A percentile compares a stretch with the other conserved stretches of the same genome.
Conservation (phyloP, 2,888 invertebrate species). For the Epirrhoe alternata region DNA sequence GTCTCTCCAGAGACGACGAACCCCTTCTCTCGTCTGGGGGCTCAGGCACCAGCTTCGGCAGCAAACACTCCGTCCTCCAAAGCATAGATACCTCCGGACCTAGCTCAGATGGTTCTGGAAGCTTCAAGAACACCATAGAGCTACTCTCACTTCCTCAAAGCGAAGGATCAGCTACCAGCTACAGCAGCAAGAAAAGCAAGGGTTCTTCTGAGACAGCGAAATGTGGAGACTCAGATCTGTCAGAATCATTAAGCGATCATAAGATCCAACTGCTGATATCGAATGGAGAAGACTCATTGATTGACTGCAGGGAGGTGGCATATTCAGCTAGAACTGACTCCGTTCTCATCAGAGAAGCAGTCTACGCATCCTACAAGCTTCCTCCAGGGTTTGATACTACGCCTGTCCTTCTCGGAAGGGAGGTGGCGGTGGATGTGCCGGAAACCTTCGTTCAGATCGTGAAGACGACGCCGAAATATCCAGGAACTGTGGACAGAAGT, state of each 20-base stretch:
- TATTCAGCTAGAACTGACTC: conserved; percentile 82
- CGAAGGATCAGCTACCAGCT: conserved; percentile 72
- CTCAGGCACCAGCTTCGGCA: conserved; percentile 77
- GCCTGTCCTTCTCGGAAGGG: conserved; percentile 81
- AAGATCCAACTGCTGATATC: conserved; percentile 78
- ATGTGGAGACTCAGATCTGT: conserved; percentile 74
- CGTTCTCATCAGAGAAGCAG: conserved; percentile 78
- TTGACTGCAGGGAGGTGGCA: conserved; percentile 77
- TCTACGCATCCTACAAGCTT: conserved; percentile 78
- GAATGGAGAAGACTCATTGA: conserved; percentile 77
- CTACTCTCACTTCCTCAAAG: conserved; percentile 76
- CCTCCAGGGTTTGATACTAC: conserved; percentile 81
- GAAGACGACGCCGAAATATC: conserved; percentile 90
- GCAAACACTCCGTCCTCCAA: conserved; percentile 75
- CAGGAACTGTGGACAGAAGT: conserved; percentile 85
- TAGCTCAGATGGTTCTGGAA: conserved; percentile 73
- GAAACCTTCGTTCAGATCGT: conserved; percentile 93
- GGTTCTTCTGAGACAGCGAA: conserved; percentile 77
- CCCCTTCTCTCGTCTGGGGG: conserved; percentile 77
- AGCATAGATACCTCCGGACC: conserved; percentile 70
- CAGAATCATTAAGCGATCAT: conserved; percentile 74
- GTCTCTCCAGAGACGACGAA: conserved; percentile 80
- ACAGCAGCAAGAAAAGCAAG: conserved; percentile 78
- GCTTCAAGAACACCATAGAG: conserved; percentile 76
- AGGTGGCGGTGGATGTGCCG: conserved; percentile 95